Base-by-base conservation (phyloP, 53 echinoderm and acorn worm genomes). In the Pentamera pediparva region DNA sequence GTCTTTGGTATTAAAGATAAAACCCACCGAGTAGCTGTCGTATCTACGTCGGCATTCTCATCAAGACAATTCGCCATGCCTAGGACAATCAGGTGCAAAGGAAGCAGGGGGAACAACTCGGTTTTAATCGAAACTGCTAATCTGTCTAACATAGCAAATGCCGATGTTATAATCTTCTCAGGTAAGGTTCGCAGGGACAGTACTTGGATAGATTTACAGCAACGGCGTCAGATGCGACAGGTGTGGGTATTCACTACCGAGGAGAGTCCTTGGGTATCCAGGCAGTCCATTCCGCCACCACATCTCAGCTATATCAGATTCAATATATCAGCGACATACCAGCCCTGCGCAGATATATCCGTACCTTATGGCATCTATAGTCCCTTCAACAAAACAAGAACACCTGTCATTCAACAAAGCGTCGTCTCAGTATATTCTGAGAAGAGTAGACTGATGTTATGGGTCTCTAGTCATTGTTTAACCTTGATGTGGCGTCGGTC, bases 401-500 rank as follows among this genome's bases (percentile, higher is more conserved):
- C 5, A 18, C 9, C 29, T 6, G 32, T 4, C 33, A 30, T 24
- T 24, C n/a, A n/a, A n/a, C n/a, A n/a, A n/a, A 2, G 21, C 20
- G 12, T 2, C 3, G 28, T 37, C 13, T 30, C 28, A 2, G 21
- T 35, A 10, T 56, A n/a, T 35, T 2, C 33, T 62, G 36, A 35
- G 36, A 62, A 62, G 19, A n/a, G 32, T 30, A 35, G 21, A 10
- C 19, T 62, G 1, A 35, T 35, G 8, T 17, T 35, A 10, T 62
- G 62, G 62, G 30, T 62, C 3, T 62, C 62, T 6, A 62, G 62
- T 62, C 62, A 62, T n/a, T 62, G 62, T 35, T 6, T 35, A 13
- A 62, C 62, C 36, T 6, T 10, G 18, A 62, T 62, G 62, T 62
- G 62, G 62, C 11, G 62, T 17, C 13, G 62, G 37, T 34, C 4